Base-by-base conservation (phyloP, 2,113 vertebrate species). In the Lasiurus cinereus region DNA sequence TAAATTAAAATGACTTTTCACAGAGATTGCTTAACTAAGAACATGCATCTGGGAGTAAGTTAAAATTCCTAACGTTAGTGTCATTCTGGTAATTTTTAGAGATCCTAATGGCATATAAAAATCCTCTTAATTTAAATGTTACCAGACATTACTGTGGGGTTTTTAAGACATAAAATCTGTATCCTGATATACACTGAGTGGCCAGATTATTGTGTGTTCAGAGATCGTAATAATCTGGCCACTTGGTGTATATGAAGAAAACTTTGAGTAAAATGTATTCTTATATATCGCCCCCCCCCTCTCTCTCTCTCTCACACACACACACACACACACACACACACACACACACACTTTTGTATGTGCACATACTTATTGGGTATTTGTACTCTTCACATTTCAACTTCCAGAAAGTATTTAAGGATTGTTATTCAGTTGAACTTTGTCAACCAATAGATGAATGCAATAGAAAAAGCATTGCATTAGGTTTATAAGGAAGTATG, bases 61-160 rank as follows among this genome's bases (percentile, higher is more conserved):
- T 76, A 67, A 78, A 78, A 88, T 50, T 86, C 24, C 79, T 87
- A 52, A 88, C 88, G n/a, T 93, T 88, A 94, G n/a, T 83, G 72
- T 29, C 56, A 87, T 84, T 86, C 56, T 95, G 62, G n/a, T 94
- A 74, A 91, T 56, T 86, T 96, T 86, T 94, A 92, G 80, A 90
- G 33, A 91, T 74, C 21, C 54, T 48, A 46, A 19, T 90, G 72
- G 21, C 39, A 31, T 73, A 83, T 84, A 87, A 79, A 93, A 94
- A 54, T 86, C 12, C 36, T 95, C 64, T 91, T 80, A 93, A 87
- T 96, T 84, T 92, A 87, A 90, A 64, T 79, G 66, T n/a, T 95
- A 39, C 46, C 54, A 94, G 31, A 84, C 4, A 83, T 90, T 94
- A 87, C 36, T 1, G 27, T 77, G 52, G 92, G 4, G 5, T 8